These are phyloP conservation scores for Antheraea mylitta DNA, from an alignment of 1,140 invertebrate genomes.

Conservation along the genomic window DNA sequence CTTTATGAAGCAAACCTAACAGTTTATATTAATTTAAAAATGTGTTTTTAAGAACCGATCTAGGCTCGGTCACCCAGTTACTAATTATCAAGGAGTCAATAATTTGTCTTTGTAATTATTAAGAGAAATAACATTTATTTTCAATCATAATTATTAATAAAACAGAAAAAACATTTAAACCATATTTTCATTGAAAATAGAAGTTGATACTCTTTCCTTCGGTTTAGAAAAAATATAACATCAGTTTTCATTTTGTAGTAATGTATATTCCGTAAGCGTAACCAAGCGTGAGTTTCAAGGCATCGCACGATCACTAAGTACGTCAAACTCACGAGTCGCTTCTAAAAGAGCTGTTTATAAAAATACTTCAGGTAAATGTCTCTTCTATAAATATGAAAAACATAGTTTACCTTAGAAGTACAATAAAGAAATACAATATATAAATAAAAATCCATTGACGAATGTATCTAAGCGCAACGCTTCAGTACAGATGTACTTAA, in stretches of 20 bases:
- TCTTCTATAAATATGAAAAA: slow-evolving; percentile 10
- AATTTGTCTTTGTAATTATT: too few relatives aligned
- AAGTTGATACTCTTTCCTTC: neutral
- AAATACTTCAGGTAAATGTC: slow-evolving; percentile 24
- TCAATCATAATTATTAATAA: neutral
- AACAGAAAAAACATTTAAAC: neutral
- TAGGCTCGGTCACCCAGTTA: too few relatives aligned
- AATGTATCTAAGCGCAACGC: too few relatives aligned
- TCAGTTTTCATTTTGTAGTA: slow-evolving; percentile 20
- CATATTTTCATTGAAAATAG: neutral
- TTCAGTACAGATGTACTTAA: too few relatives aligned
- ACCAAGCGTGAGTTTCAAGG: slow-evolving; percentile 22
- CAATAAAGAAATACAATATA: too few relatives aligned
- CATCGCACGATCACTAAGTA: slow-evolving; percentile 16
- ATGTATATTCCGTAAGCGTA: slow-evolving; percentile 25
- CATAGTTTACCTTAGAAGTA: neutral
- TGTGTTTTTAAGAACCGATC: too few relatives aligned
- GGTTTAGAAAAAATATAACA: too few relatives aligned
- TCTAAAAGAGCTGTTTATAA: slow-evolving; percentile 19
- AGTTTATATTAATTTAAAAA: too few relatives aligned
- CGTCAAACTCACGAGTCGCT: slow-evolving; percentile 28
- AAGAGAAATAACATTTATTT: too few relatives aligned
- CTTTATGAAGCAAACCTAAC: too few relatives aligned
- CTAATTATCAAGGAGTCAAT: too few relatives aligned
- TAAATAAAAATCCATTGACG: too few relatives aligned